These are phyloP conservation scores for Dysmachus trigonus DNA, from an alignment of 2,888 invertebrate species.

Conservation along the genomic window DNA sequence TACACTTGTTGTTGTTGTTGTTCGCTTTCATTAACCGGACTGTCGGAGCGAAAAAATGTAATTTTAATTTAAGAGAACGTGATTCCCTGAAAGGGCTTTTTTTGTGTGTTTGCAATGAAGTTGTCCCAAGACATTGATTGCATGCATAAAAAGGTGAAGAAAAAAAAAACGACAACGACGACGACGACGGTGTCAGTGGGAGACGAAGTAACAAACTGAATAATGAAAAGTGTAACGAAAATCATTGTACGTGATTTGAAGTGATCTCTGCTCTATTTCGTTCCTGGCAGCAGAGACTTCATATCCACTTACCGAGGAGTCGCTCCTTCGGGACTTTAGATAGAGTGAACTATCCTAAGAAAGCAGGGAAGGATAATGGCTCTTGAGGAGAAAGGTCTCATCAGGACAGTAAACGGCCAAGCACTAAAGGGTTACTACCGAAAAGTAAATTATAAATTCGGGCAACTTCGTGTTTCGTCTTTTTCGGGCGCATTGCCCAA, in stretches of 20 bases:
- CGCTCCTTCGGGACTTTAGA: background rate
- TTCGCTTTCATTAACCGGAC: background rate
- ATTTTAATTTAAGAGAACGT: constrained; percentile 35
- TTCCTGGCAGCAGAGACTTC: background rate
- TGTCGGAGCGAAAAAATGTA: constrained; percentile 14
- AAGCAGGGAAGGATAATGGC: constrained; percentile 10
- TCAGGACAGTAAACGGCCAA: background rate
- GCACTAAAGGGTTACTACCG: background rate
- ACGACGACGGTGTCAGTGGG: background rate
- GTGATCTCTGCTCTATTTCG: background rate
- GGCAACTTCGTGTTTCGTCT: background rate
- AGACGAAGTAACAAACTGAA: background rate
- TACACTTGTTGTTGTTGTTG: background rate
- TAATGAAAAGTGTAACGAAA: constrained; percentile 23
- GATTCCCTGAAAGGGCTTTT: constrained; percentile 16
- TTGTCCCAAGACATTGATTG: constrained; percentile 26
- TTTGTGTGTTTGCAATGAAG: constrained; percentile 15
- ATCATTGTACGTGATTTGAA: constrained; percentile 42
- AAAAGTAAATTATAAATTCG: background rate
- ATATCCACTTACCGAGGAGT: background rate
- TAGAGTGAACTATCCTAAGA: background rate
- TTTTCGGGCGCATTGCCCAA: background rate
- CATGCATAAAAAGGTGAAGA: background rate
- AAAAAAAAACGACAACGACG: background rate
- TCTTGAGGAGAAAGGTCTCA: constrained; percentile 5